A percentile compares a stretch with the other conserved stretches of the same genome.
These are phyloP conservation scores for Hippocampus guttulatus DNA, from an alignment of 2,113 vertebrate species.

Conservation along the genomic window DNA sequence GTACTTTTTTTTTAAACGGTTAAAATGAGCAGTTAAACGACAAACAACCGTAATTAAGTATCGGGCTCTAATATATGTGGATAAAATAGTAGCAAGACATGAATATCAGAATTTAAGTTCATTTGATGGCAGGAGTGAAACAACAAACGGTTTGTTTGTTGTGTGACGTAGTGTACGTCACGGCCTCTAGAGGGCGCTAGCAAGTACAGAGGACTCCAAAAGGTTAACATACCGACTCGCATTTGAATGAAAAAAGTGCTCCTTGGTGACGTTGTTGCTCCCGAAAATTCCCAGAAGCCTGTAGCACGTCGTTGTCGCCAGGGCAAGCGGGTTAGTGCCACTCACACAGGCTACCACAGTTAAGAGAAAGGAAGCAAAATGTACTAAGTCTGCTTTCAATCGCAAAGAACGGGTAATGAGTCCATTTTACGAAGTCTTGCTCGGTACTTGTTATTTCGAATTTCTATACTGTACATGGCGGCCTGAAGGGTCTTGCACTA, in stretches of 20 bases:
- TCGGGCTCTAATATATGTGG: too few relatives aligned
- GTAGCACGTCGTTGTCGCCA: neutral
- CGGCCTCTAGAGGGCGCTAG: slow-evolving; percentile 1
- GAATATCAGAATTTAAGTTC: too few relatives aligned
- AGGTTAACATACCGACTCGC: neutral
- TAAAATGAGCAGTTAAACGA: neutral
- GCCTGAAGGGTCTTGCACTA: too few relatives aligned
- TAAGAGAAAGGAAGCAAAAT: neutral
- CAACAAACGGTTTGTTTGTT: neutral
- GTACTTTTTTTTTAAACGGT: neutral
- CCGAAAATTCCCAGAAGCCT: neutral
- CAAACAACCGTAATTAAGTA: neutral
- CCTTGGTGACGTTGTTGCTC: neutral
- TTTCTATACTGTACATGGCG: too few relatives aligned
- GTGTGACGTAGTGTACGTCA: neutral
- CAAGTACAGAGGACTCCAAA: neutral
- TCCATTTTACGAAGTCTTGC: neutral
- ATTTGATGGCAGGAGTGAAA: neutral
- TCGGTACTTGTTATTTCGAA: too few relatives aligned
- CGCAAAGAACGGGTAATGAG: neutral
- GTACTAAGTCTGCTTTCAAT: neutral
- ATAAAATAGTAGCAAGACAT: too few relatives aligned
- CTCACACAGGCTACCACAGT: neutral
- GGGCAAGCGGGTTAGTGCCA: too few relatives aligned
- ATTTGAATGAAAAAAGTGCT: neutral